Evolutionary conservation across 1,140 invertebrate genomes (phyloP).

Genomic region (Trypoxylus dichotomus): DNA sequence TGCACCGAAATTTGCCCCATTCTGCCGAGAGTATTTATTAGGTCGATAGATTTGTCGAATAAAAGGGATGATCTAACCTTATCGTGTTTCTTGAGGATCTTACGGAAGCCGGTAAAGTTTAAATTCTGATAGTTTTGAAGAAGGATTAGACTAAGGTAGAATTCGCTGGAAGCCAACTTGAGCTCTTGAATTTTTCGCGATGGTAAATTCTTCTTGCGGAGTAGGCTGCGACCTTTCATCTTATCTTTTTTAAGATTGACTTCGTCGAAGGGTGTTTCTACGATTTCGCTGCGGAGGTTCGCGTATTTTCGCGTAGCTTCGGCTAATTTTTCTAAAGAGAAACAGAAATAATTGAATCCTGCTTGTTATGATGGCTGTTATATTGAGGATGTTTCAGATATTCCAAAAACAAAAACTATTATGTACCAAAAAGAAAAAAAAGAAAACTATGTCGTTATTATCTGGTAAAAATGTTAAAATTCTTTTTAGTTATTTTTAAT

Average conservation of each 20-base stretch:
- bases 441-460: too few species aligned
- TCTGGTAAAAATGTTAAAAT: too few species aligned
- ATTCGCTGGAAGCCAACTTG: slow-evolving; percentile 90
- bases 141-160: slow-evolving; percentile 85
- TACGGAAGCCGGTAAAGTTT: slow-evolving; percentile 90
- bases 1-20: too few species aligned
- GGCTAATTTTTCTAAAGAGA: slow-evolving; percentile 82
- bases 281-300: slow-evolving; percentile 71
- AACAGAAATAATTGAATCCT: too few species aligned
- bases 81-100: slow-evolving; percentile 94
- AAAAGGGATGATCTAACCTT: slow-evolving; percentile 62
- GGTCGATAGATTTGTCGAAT: neutral
- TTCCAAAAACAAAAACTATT: too few species aligned
- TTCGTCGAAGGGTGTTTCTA: neutral
- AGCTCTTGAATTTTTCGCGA: slow-evolving; percentile 77
- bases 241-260: neutral
- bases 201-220: slow-evolving; percentile 54
- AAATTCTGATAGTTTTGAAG: slow-evolving; percentile 75
- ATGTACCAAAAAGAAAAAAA: too few species aligned
- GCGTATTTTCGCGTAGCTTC: slow-evolving; percentile 83
- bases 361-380: too few species aligned
- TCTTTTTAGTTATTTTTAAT: too few species aligned
- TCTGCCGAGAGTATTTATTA: too few species aligned
- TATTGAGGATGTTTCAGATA: too few species aligned
- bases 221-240: neutral